Conservation (phyloP, 2,797 vertebrate genomes). For the Danionella dracula region DNA sequence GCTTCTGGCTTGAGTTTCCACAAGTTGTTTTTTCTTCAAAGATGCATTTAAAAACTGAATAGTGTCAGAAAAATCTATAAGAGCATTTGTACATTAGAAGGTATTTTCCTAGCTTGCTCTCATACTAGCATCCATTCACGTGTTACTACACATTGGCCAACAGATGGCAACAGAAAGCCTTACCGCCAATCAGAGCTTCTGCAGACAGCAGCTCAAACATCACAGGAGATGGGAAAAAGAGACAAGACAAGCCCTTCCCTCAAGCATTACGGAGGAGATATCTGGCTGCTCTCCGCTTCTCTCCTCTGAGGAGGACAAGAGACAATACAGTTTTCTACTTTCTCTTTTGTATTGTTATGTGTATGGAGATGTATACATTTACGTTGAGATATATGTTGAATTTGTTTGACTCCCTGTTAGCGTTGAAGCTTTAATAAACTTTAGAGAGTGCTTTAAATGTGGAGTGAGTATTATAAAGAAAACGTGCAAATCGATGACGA, state of each 20-base stretch:
- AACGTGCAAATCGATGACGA: no score
- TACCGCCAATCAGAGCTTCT: background rate
- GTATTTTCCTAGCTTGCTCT: background rate
- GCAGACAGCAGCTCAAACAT: constrained; percentile 2
- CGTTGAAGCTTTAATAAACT: constrained; percentile 42
- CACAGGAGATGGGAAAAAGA: background rate
- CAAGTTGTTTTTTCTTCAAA: no score
- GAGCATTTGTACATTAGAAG: background rate
- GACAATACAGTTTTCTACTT: constrained; percentile 40
- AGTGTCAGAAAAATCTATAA: background rate
- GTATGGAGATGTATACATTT: constrained; percentile 35
- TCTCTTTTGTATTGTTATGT: constrained; percentile 44
- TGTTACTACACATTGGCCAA: background rate
- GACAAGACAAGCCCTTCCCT: background rate
- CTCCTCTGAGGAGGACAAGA: constrained; percentile 27
- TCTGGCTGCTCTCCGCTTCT: background rate
- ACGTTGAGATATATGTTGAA: constrained; percentile 10
- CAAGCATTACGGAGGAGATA: background rate
- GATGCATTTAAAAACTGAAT: background rate
- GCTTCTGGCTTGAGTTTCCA: no score
- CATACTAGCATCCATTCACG: no score
- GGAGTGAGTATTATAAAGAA: background rate
- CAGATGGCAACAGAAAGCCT: constrained; percentile 25
- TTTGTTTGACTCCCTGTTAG: constrained; percentile 19
- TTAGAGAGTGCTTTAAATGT: constrained; percentile 28